Base-by-base conservation (phyloP, 1,140 invertebrate species). In the Musca vetustissima region DNA sequence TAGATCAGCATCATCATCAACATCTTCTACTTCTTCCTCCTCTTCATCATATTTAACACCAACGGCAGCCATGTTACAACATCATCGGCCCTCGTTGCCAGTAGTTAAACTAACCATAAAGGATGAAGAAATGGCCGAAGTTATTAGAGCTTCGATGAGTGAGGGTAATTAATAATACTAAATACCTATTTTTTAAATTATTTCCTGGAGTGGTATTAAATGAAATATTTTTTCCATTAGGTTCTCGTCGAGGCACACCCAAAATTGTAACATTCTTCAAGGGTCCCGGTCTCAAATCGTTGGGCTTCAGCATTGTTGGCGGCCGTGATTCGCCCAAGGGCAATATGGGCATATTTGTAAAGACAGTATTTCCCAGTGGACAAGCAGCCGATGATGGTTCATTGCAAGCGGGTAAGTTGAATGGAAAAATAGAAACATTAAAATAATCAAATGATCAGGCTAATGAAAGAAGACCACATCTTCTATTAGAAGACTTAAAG, bases 291-390 rank as follows among this genome's bases (percentile, higher is more conserved):
- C 89, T 92, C 65, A 95, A 94, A 79, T 93, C 92, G 67, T 85
- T 97, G 22, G 95, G 94, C 1, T 96, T 97, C 79, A 95, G 93
- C 80, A 94, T 96, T 74, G 94, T 96, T 22, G 95, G 94, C 25
- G 94, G 94, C 49, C 89, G 87, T 9, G 94, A 96, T 79, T 94
- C 93, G 36, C 92, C 94, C 1, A 91, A 92, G 76, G 94, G 94
- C 3, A 90, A 89, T 73, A 93, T 96, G 88, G 94, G 94, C 15
- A 96, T 96, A 74, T 96, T 93, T 83, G 92, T 97, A 1, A 94
- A 96, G 83, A 94, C 93, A 1, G 90, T 97, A 13, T 95, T 95
- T 81, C 91, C 93, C 1, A 89, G 89, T 73, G 95, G 95, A 14
- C 91, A 96, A 85, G 93, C 94, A 21, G 91, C 93, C 13, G 92